A percentile compares a stretch with the other conserved stretches of the same genome.
phyloP scores from a whole-genome alignment of 2,113 vertebrate species.

The Catharus minimus region DNA sequence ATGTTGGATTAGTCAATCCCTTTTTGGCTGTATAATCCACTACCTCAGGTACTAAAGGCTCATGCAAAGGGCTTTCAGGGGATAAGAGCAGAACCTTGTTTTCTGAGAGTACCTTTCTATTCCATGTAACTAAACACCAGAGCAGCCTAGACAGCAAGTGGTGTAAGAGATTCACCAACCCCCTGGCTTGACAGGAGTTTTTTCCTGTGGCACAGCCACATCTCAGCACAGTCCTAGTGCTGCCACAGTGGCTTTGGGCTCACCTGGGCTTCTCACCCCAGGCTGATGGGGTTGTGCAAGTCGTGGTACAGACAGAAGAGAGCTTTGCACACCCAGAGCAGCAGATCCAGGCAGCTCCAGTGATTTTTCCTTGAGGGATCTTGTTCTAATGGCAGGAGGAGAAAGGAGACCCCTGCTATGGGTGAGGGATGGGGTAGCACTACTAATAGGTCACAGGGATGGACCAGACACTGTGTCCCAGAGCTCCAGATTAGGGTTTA shows the following conservation, averaged over 20 bases:
- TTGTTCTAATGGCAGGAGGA: neutral
- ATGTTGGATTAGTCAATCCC: neutral
- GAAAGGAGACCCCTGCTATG: neutral
- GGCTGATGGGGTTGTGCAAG: neutral
- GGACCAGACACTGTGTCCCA: neutral
- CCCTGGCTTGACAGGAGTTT: neutral
- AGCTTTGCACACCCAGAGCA: neutral
- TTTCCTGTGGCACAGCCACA: neutral
- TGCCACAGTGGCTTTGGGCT: neutral
- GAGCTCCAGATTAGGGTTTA: neutral
- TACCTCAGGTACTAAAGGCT: neutral
- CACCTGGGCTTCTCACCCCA: neutral
- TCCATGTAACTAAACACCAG: neutral
- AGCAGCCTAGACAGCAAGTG: neutral
- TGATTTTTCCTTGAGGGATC: neutral
- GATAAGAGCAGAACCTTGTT: neutral
- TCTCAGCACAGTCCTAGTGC: fast-evolving
- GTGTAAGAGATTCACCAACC: neutral
- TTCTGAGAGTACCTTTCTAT: neutral
- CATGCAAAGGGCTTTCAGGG: neutral
- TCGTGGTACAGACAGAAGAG: fast-evolving
- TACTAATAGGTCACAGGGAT: neutral
- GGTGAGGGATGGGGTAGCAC: neutral
- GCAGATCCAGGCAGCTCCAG: neutral
- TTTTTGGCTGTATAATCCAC: neutral